These are phyloP conservation scores for Ammodytes marinus DNA, from an alignment of 2,113 vertebrate species.

Conservation along the genomic window DNA sequence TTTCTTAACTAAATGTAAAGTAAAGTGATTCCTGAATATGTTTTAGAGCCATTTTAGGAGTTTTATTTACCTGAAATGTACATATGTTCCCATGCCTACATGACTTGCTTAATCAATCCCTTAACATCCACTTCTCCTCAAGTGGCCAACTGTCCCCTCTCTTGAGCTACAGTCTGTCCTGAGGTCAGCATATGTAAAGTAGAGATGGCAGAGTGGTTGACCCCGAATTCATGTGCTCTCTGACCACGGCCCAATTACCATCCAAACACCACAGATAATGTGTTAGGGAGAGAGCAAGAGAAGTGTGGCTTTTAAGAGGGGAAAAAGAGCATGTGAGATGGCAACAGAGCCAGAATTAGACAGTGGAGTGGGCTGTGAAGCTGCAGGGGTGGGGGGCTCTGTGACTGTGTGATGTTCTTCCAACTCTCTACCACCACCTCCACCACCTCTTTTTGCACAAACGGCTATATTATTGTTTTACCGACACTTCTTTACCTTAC, in stretches of 20 bases:
- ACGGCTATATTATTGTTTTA: constrained; percentile 25
- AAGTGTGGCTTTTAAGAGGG: constrained; percentile 33
- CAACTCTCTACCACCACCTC: constrained; percentile 9
- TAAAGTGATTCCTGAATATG: no score
- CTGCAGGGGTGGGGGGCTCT: constrained; percentile 20
- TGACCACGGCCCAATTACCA: constrained; percentile 59
- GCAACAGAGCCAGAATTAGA: constrained; percentile 68
- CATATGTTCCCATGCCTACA: no score
- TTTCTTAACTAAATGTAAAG: no score
- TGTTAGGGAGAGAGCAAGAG: constrained; percentile 1
- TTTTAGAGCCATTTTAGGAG: no score
- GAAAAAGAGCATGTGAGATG: constrained; percentile 49
- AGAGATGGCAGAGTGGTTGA: constrained; percentile 42
- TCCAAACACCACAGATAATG: constrained; percentile 39
- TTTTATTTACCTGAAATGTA: no score
- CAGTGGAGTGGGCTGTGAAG: constrained; percentile 50
- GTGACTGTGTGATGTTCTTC: constrained; percentile 24
- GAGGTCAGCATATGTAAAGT: constrained; percentile 26
- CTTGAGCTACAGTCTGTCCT: not conserved
- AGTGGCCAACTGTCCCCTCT: not conserved
- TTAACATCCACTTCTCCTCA: not conserved
- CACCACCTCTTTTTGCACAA: constrained; percentile 27
- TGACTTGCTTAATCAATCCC: not conserved
- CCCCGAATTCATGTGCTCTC: constrained; percentile 48
- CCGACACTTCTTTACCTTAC: constrained; percentile 5